These are phyloP conservation scores for Antheraea mylitta DNA, from an alignment of 1,140 invertebrate species.

Conservation along the genomic window DNA sequence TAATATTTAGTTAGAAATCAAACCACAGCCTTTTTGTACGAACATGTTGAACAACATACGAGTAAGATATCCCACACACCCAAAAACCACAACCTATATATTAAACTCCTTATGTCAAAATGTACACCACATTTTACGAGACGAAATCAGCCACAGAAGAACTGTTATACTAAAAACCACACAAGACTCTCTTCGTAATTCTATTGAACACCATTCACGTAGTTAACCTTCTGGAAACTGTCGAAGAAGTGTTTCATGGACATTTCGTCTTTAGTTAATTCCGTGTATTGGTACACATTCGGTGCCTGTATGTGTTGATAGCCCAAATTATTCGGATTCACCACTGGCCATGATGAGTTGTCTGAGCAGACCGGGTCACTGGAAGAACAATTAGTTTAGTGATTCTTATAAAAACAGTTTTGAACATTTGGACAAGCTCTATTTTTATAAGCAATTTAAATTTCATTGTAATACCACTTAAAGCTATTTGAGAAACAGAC, in stretches of 20 bases:
- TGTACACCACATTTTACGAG: not conserved
- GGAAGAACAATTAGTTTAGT: constrained; percentile 7
- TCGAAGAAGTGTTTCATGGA: constrained; percentile 45
- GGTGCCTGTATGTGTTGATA: constrained; percentile 42
- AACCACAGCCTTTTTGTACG: not conserved
- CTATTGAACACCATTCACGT: not conserved
- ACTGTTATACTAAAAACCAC: not conserved
- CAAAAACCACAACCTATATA: not conserved
- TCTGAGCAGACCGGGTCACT: constrained; percentile 39
- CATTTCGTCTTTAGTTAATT: constrained; percentile 27
- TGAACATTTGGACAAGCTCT: too few species aligned
- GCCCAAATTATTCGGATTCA: constrained; percentile 15
- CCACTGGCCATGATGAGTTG: constrained; percentile 30
- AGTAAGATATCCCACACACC: not conserved
- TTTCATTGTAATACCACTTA: too few species aligned
- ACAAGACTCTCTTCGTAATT: not conserved
- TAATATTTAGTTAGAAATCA: not conserved
- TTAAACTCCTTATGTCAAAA: not conserved
- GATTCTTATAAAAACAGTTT: not conserved
- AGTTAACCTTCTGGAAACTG: constrained; percentile 24
- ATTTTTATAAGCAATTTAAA: too few species aligned
- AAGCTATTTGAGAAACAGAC: too few species aligned
- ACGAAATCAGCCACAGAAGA: not conserved
- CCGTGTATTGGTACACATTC: constrained; percentile 18
- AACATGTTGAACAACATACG: not conserved